Evolutionary conservation across 2,888 invertebrate genomes (phyloP).

Genomic region (Gymnosoma rotundatum): DNA sequence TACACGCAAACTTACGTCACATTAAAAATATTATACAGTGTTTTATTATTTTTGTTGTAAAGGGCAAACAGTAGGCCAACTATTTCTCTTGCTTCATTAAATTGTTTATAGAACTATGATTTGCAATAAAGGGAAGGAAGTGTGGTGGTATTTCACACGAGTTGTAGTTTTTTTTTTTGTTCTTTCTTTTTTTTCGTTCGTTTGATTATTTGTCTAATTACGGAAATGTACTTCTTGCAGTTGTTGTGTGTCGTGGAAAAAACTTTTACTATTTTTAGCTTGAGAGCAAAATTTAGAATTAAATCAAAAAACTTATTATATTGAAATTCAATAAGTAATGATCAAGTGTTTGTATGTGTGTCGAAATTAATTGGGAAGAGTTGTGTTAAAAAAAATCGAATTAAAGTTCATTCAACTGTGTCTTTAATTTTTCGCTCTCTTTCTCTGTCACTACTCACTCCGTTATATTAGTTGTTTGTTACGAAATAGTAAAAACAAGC

Average conservation of each 20-base stretch:
- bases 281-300: background rate
- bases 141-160: background rate
- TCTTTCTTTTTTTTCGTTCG: background rate
- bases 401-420: too few species aligned
- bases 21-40: background rate
- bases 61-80: too few species aligned
- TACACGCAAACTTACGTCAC: background rate
- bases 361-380: background rate
- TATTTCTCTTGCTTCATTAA: too few species aligned
- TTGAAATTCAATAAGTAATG: background rate
- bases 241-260: too few species aligned
- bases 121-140: background rate
- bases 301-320: background rate
- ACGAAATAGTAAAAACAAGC: constrained; percentile 3
- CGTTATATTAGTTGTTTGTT: background rate
- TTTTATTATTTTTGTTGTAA: background rate
- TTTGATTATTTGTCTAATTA: background rate
- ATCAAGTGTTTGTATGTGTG: background rate
- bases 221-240: background rate
- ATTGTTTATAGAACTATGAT: too few species aligned
- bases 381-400: background rate
- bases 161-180: background rate
- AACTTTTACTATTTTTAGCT: background rate
- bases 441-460: too few species aligned
- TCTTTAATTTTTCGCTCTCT: background rate